Evolutionary conservation across 2,113 vertebrate genomes (phyloP), one percentile per base, ranked within the genome.

Genomic region (Calonectris borealis): DNA sequence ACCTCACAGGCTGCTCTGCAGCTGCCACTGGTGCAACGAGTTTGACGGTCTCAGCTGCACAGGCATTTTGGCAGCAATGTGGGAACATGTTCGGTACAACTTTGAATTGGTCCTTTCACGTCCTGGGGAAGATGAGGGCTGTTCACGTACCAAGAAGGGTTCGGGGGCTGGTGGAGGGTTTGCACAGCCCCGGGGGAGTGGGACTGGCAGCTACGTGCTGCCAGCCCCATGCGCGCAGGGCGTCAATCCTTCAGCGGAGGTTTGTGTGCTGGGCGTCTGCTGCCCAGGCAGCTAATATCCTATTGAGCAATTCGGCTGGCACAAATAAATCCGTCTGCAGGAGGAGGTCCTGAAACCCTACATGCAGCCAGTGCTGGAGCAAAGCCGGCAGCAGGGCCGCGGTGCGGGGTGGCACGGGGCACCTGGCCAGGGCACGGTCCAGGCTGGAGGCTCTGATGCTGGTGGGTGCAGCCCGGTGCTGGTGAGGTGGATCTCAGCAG

Each of bases 41-140:
- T 42, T 42, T 0, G 6, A 58, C 40, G 38, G 42, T 34, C 68
- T 83, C 86, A 52, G 24, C 64, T 49, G 32, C 66, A 18, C 25
- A 15, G 29, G 25, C 1, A 0, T 31, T 46, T 58, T 32, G 34
- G 55, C 52, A 58, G 55, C 70, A 58, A 8, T 0, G 2, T 32
- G 58, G 40, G 36, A 89, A 55, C 0, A 0, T 0, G 8, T 20
- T 62, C 1, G 3, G 32, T 26, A 32, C 34, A 38, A 32, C 24
- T 55, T 70, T 66, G 60, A 78, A 66, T 70, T 0, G 7, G 31
- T 58, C 46, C 32, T 81, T 92, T 61, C 42, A 13, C 4, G 17
- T 91, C 55, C 60, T 49, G n/a, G n/a, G 52, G 57, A 44, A 55
- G 48, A 65, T 11, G 71, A 94, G 40, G 31, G 20, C n/a, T 72